phyloP scores from a whole-genome alignment of 2,797 vertebrate species.

The Lycodopsis pacificus region DNA sequence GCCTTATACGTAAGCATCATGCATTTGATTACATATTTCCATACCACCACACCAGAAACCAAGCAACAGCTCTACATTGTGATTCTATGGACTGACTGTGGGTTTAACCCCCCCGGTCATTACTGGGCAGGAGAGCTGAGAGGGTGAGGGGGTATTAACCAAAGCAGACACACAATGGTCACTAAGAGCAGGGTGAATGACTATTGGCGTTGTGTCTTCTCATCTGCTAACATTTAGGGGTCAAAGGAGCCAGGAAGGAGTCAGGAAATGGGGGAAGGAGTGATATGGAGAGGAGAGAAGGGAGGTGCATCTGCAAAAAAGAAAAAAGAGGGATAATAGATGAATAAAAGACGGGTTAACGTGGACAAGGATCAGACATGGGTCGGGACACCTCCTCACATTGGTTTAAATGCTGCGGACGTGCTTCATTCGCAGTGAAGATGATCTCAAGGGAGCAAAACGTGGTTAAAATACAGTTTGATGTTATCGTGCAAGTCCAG shows the following conservation, averaged over 20 bases:
- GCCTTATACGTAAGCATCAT: neutral
- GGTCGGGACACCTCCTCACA: slow-evolving; percentile 63
- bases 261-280: slow-evolving; percentile 85
- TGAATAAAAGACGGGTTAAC: slow-evolving; percentile 70
- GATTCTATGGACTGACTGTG: slow-evolving; percentile 57
- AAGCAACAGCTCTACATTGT: slow-evolving; percentile 46
- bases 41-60: slow-evolving; percentile 22
- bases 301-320: slow-evolving; percentile 67
- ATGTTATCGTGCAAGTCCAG: neutral
- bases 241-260: slow-evolving; percentile 82
- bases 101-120: slow-evolving; percentile 73
- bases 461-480: neutral
- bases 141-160: slow-evolving; percentile 61
- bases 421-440: slow-evolving; percentile 37
- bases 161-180: slow-evolving; percentile 79
- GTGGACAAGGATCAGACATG: slow-evolving; percentile 68
- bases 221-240: slow-evolving; percentile 89
- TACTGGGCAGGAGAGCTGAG: slow-evolving; percentile 59
- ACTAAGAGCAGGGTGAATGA: slow-evolving; percentile 82
- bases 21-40: slow-evolving; percentile 30
- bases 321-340: slow-evolving; percentile 66
- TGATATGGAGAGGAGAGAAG: slow-evolving; percentile 69
- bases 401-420: slow-evolving; percentile 40
- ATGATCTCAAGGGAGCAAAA: slow-evolving; percentile 10
- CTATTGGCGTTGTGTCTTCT: slow-evolving; percentile 84